phyloP scores from a whole-genome alignment of 2,888 invertebrate species.

The Pandemis heparana region DNA sequence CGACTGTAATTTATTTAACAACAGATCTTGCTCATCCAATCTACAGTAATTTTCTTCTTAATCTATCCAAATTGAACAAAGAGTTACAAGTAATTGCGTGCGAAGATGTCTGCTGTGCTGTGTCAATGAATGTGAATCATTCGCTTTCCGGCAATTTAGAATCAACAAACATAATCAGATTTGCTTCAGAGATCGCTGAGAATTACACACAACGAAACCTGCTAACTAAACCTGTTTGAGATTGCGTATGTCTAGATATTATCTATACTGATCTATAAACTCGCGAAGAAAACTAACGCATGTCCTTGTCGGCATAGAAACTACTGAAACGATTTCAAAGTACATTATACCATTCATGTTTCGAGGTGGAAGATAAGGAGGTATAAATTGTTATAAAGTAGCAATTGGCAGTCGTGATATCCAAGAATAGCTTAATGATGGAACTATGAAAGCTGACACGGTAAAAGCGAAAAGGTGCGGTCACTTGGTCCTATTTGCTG shows the following conservation, averaged over 20 bases:
- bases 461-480: slow-evolving; percentile 65
- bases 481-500: slow-evolving; percentile 58
- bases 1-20: slow-evolving; percentile 23
- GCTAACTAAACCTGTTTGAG: slow-evolving; percentile 35
- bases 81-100: slow-evolving; percentile 28
- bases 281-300: background rate
- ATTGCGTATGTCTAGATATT: slow-evolving; percentile 18
- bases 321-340: slow-evolving; percentile 9
- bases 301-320: background rate
- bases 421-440: slow-evolving; percentile 45
- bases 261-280: slow-evolving; percentile 13
- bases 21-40: slow-evolving; percentile 9
- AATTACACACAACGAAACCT: slow-evolving; percentile 30
- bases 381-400: background rate
- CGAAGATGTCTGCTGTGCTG: slow-evolving; percentile 31
- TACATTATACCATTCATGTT: background rate
- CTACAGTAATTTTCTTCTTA: slow-evolving; percentile 2
- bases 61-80: slow-evolving; percentile 27
- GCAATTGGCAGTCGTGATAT: slow-evolving; percentile 21
- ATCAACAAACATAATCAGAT: slow-evolving; percentile 24
- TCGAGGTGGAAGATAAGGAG: background rate
- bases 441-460: slow-evolving; percentile 55
- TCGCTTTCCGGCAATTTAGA: slow-evolving; percentile 36
- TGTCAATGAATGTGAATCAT: slow-evolving; percentile 43
- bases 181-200: slow-evolving; percentile 27